phyloP scores from a whole-genome alignment of 2,113 vertebrate genomes.

The Sinosuthora webbiana region DNA sequence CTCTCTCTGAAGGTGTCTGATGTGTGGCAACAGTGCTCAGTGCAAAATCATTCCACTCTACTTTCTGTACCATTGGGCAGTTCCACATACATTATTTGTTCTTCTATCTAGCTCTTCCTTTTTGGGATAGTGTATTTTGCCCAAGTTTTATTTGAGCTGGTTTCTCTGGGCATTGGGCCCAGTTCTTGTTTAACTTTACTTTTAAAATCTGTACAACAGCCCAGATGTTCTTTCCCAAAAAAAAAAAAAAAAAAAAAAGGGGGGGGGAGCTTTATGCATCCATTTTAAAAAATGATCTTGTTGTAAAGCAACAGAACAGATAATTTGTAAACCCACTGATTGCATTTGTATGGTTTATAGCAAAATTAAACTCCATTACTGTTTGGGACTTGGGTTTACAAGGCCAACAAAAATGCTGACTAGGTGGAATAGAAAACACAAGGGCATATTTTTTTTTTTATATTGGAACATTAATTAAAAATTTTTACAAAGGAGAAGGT shows the following conservation, averaged over 20 bases:
- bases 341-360: constrained; percentile 20
- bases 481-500: not conserved
- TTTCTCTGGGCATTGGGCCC: constrained; percentile 52
- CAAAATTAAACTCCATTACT: constrained; percentile 10
- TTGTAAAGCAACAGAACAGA: constrained; percentile 18
- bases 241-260: not conserved
- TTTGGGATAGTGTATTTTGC: constrained; percentile 49
- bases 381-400: not conserved
- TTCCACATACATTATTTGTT: not conserved
- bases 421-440: not conserved
- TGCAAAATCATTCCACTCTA: not conserved
- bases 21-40: not conserved
- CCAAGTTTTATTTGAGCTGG: constrained; percentile 38
- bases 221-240: constrained; percentile 29
- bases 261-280: not conserved
- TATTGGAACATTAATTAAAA: not conserved
- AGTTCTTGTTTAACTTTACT: constrained; percentile 59
- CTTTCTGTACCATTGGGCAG: not conserved
- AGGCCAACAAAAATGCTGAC: constrained; percentile 25
- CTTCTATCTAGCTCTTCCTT: constrained; percentile 10
- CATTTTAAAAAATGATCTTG: not conserved
- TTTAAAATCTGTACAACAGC: constrained; percentile 24
- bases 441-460: not conserved
- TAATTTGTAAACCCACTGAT: constrained; percentile 14
- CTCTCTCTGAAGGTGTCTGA: not conserved